phyloP scores from a whole-genome alignment of 2,797 vertebrate species.

The Falco columbarius region DNA sequence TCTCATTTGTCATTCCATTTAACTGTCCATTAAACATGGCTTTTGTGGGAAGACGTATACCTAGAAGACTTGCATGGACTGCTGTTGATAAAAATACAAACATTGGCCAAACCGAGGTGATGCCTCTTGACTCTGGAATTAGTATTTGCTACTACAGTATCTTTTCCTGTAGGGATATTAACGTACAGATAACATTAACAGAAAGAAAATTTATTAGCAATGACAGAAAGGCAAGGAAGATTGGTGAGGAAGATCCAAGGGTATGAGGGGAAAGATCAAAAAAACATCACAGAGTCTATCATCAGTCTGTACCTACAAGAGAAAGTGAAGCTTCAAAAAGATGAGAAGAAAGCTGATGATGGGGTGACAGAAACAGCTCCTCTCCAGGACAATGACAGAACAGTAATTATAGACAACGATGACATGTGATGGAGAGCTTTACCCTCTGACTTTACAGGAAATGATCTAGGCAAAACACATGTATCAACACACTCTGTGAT shows the following conservation, averaged over 20 bases:
- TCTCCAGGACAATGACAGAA: conserved; percentile 35
- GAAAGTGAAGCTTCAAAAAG: conserved; percentile 31
- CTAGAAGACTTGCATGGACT: neutral
- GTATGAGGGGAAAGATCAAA: conserved; percentile 41
- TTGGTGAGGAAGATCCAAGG: conserved; percentile 3
- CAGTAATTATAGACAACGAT: conserved; percentile 10
- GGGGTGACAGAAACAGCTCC: conserved; percentile 18
- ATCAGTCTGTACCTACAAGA: conserved; percentile 27
- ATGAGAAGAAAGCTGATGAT: conserved; percentile 29
- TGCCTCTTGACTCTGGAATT: neutral
- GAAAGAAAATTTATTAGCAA: conserved; percentile 21
- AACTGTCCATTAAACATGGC: neutral
- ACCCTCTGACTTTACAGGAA: neutral
- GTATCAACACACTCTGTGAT: neutral
- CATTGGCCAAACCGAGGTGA: neutral
- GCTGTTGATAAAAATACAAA: neutral
- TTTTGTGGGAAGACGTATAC: neutral
- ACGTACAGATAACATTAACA: conserved; percentile 1
- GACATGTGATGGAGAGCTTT: conserved; percentile 41
- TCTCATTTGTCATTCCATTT: neutral
- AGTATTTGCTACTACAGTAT: neutral
- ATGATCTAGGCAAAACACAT: neutral
- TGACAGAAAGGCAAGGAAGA: conserved; percentile 20
- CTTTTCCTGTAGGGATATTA: neutral
- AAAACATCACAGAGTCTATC: conserved; percentile 28